Evolutionary conservation across 2,113 vertebrate species (phyloP), one percentile per base, ranked within the genome.

Genomic region (Dipodomys stephensi): DNA sequence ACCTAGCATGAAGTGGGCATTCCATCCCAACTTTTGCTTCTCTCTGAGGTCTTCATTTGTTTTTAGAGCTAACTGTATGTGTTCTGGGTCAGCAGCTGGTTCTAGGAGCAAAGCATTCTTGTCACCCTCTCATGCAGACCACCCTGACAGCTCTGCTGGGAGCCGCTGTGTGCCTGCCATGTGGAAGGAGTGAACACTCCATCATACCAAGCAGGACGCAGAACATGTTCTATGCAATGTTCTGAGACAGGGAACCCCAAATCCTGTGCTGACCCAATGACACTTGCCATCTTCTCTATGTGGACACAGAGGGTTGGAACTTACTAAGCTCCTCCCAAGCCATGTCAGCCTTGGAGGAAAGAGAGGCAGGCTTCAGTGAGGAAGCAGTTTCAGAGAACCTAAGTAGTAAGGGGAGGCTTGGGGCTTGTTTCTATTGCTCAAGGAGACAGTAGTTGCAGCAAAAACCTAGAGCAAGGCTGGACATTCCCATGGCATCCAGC

Each of bases 121-220:
- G 23, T 19, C 19, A 19, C 62, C 23, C 18, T 64, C 62, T 6
- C 62, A 64, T 23, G 35, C 81, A 80, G 74, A 88, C 16, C 18
- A 25, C 53, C 49, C 60, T 13, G 1, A 2, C 4, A 9, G 46
- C 15, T 1, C 82, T 49, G 78, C 32, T 77, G 49, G 10, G 16
- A 76, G 86, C 28, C 2, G 5, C 30, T n/a, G 3, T 0, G 0
- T 3, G 23, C 12, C 68, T 25, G 71, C 83, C 35, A 6, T 23
- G 9, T 39, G 67, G 19, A 73, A 7, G 32, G 71, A 69, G 32
- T 1, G 16, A 82, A 78, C 23, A 30, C 74, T 46, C 35, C 53
- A 2, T 19, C 80, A 68, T 92, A 22, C 25, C 86, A 3, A 0
- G 4, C 68, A 39, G 25, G 32, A 16, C 69, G 25, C 53, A 72